Conservation (phyloP, 2,888 invertebrate species). For the Tetranychus truncatus region DNA sequence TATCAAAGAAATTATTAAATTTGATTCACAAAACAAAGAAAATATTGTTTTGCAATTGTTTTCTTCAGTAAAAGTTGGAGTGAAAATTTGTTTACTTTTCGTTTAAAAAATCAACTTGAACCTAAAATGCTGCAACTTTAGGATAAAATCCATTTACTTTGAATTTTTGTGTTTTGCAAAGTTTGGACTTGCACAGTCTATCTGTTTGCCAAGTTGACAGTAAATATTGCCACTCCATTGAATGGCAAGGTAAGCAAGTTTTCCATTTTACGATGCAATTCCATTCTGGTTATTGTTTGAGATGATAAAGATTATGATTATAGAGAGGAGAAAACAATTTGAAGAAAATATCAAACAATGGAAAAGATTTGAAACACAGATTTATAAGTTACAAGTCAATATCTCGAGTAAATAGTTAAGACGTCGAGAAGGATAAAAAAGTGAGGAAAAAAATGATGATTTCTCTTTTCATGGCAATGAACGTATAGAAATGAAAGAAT, state of each 20-base stretch:
- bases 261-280: not conserved
- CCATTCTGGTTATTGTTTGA: not conserved
- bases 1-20: no score
- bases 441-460: no score
- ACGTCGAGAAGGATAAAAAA: no score
- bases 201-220: not conserved
- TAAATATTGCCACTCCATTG: not conserved
- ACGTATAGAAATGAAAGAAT: no score
- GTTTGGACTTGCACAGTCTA: no score
- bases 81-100: not conserved
- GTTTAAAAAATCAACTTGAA: not conserved
- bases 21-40: no score
- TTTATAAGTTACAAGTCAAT: not conserved
- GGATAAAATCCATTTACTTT: not conserved
- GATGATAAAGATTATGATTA: no score
- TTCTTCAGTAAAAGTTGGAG: not conserved
- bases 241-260: not conserved
- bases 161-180: not conserved
- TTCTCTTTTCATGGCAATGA: no score
- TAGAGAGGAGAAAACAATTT: not conserved
- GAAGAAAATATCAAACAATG: not conserved
- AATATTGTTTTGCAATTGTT: no score
- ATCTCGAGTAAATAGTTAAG: not conserved
- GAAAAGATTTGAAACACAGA: not conserved
- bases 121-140: not conserved